Base-by-base conservation (phyloP, 2,888 invertebrate species). In the Rhingia campestris region DNA sequence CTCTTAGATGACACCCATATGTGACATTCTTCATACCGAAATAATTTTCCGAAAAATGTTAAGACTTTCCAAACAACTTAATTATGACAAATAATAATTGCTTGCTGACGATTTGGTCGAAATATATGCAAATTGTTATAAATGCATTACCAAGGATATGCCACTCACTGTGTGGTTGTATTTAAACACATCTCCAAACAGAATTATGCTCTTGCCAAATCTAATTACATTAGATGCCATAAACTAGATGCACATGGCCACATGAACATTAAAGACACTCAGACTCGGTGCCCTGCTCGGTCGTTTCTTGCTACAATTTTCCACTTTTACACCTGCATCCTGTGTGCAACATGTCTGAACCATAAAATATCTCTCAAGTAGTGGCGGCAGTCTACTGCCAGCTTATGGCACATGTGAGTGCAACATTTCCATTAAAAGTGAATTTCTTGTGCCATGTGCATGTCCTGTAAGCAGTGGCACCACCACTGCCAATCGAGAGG, bases 291-390 rank as follows among this genome's bases (percentile, higher is more conserved):
- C 22, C 2, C 22, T 22, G 5, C 37, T 14, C 41, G 32, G n/a
- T 6, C 4, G n/a, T 41, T 58, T 41, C 58, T 43, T 43, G 53
- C 33, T 32, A n/a, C 6, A 35, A 47, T 58, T 70, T 70, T 70
- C 39, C 58, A 49, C 58, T 47, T 49, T 59, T 32, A 49, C 70
- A 70, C 58, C 70, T 70, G 69, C 69, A 49, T 49, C 41, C 69
- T 58, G 58, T 58, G 58, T 59, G 49, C 49, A 63, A 47, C 47
- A 35, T 63, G 47, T 35, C 22, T 10, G 10, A 47, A 22, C 33
- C 37, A 63, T 63, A 63, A 63, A 63, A 22, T 45, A 63, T 41
- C 47, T 10, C 10, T 14, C 10, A 35, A 10, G 61, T 33, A 63
- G 9, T 22, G 30, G 10, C 43, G 43, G 12, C n/a, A 12, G 12